Percentiles rank a stretch among this genome's conserved stretches.
phyloP scores from a whole-genome alignment of 2,113 vertebrate genomes.

The Diphyllodes magnificus region DNA sequence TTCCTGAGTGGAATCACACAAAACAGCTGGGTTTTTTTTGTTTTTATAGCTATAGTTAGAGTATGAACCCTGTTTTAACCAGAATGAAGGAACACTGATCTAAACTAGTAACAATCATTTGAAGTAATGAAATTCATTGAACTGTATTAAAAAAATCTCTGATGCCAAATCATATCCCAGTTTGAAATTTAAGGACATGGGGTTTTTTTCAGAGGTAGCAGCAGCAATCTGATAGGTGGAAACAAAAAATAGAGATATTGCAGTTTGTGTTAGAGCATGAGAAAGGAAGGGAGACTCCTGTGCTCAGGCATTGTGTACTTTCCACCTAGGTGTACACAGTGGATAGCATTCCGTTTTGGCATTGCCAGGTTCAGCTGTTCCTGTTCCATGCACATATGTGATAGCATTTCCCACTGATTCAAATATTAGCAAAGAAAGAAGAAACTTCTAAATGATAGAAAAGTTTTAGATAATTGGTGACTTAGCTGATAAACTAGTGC shows the following conservation, averaged over 20 bases:
- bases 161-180: not conserved
- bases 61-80: not conserved
- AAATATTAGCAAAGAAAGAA: not conserved
- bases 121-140: not conserved
- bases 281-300: not conserved
- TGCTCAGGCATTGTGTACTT: fast-evolving
- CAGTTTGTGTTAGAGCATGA: fast-evolving
- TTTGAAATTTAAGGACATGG: not conserved
- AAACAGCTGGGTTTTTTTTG: not conserved
- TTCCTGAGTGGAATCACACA: not conserved
- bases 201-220: not conserved
- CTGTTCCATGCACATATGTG: not conserved
- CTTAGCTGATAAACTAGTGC: not conserved
- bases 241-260: not conserved
- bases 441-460: not conserved
- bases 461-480: not conserved
- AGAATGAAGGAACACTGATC: not conserved
- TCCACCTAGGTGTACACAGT: not conserved
- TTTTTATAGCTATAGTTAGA: not conserved
- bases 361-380: not conserved
- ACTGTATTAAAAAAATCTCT: not conserved
- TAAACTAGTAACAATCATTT: not conserved
- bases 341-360: not conserved
- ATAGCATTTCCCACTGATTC: not conserved
- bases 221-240: not conserved